A percentile compares a stretch with the other conserved stretches of the same genome.
Evolutionary conservation across 1,140 invertebrate genomes (phyloP).

Genomic region (Eufriesea mexicana): DNA sequence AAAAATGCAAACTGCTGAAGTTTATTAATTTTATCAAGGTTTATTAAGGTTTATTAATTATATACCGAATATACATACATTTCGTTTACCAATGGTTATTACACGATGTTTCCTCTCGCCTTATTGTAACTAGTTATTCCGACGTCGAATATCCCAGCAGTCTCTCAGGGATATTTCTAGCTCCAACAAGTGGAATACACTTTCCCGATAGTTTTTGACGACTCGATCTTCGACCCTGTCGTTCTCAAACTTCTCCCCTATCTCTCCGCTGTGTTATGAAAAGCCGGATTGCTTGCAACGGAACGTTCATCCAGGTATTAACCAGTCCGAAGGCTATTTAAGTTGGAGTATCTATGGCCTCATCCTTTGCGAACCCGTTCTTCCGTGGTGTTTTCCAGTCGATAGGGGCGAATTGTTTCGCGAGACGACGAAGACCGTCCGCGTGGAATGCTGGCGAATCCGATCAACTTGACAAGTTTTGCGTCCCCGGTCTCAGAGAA

Average conservation of each 20-base stretch:
- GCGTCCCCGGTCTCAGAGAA: not conserved
- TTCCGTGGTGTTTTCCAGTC: not conserved
- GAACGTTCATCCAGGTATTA: not conserved
- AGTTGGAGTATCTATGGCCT: not conserved
- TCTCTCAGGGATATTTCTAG: not conserved
- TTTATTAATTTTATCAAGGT: too few species aligned
- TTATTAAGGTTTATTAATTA: too few species aligned
- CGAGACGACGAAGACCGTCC: not conserved
- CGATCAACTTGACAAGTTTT: not conserved
- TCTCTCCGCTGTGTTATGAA: not conserved
- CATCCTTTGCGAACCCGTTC: not conserved
- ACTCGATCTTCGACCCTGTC: too few species aligned
- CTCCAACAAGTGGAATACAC: too few species aligned
- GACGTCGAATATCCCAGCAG: not conserved
- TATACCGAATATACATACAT: too few species aligned
- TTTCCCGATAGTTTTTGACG: constrained; percentile 7
- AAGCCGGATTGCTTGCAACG: not conserved
- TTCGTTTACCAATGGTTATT: too few species aligned
- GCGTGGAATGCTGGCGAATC: not conserved
- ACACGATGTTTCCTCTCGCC: too few species aligned
- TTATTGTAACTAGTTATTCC: not conserved
- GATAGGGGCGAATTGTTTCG: constrained; percentile 10
- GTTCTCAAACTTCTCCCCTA: not conserved
- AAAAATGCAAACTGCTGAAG: too few species aligned
- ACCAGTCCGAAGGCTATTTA: constrained; percentile 3